Base-by-base conservation (phyloP, 2,888 invertebrate species). In the Caenorhabditis auriculariae region DNA sequence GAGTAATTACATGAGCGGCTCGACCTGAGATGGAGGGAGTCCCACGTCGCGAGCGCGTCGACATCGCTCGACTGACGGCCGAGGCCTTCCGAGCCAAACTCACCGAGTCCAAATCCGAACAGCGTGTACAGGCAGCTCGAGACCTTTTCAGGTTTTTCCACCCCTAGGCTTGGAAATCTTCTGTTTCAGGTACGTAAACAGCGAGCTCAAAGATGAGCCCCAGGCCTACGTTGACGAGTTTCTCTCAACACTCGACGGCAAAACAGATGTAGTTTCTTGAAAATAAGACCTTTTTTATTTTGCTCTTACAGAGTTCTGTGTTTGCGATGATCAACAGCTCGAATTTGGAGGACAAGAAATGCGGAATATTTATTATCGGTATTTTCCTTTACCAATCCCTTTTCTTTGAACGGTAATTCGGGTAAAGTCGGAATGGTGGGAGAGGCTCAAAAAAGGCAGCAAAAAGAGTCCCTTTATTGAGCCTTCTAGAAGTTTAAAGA, bases 281-380 rank as follows among this genome's bases (percentile, higher is more conserved):
- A n/a, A n/a, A n/a, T n/a, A n/a, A n/a, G n/a, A n/a, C n/a, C n/a
- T n/a, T n/a, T n/a, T n/a, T 32, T 12, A 32, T 32, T 32, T 41
- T 12, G 9, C 41, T 41, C 12, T 19, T 54, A 38, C 44, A 62
- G 53, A 64, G 53, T 38, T 42, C 47, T 0, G 56, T 72, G 9
- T 57, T 54, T 42, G 61, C 67, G 15, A 42, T 60, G 21, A 39
- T 68, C 1, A 39, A 56, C 27, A 52, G 51, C 9, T 0, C 45
- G 2, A 54, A 60, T 15, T 27, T 54, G 1, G 61, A 59, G 24
- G 58, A 61, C 23, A 56, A 63, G 37, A 61, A 60, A 46, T 62
- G 55, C 2, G 73, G 63, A n/a, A 74, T 71, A 38, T 61, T 67
- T 23, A 43, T 74, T 23, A 75, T 75, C 23, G 66, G 70, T 68